Evolutionary conservation across 2,888 invertebrate species (phyloP).

Genomic region (Rhamphomyia laevipes): DNA sequence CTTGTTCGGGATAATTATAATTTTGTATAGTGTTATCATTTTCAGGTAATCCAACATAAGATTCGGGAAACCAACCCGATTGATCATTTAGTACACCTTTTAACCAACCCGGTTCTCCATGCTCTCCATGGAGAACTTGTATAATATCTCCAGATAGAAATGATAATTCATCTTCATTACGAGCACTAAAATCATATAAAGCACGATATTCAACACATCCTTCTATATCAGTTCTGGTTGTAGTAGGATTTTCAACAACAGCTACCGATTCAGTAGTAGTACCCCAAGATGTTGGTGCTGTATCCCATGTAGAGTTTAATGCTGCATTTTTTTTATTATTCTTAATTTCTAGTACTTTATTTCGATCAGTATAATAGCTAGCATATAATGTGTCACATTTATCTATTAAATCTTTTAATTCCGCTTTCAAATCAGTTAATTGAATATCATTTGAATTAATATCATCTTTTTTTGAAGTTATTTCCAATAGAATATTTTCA

Average conservation of each 20-base stretch:
- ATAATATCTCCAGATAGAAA: slow-evolving; percentile 91
- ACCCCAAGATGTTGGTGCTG: background rate
- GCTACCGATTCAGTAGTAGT: slow-evolving; percentile 15
- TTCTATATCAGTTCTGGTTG: slow-evolving; percentile 30
- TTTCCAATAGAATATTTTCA: slow-evolving; percentile 64
- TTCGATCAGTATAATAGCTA: slow-evolving; percentile 57
- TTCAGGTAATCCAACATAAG: slow-evolving; percentile 75
- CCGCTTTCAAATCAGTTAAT: slow-evolving; percentile 57
- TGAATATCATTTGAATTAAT: slow-evolving; percentile 70
- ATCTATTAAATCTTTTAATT: slow-evolving; percentile 51
- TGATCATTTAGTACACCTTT: slow-evolving; percentile 84
- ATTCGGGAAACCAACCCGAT: slow-evolving; percentile 94
- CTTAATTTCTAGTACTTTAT: slow-evolving; percentile 44
- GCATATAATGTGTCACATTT: slow-evolving; percentile 56
- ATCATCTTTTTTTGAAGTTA: slow-evolving; percentile 65
- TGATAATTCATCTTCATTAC: slow-evolving; percentile 85
- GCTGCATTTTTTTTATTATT: slow-evolving; percentile 39
- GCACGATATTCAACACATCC: slow-evolving; percentile 68
- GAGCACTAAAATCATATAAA: slow-evolving; percentile 84
- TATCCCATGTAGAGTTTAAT: slow-evolving; percentile 45
- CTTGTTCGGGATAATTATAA: slow-evolving; percentile 21
- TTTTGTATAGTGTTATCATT: slow-evolving; percentile 17
- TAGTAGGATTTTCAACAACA: slow-evolving; percentile 8
- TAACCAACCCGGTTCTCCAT: slow-evolving; percentile 95
- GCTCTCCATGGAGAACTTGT: slow-evolving; percentile 53